Conservation (phyloP, 2,113 vertebrate species). For the Emydura subglobosa region DNA sequence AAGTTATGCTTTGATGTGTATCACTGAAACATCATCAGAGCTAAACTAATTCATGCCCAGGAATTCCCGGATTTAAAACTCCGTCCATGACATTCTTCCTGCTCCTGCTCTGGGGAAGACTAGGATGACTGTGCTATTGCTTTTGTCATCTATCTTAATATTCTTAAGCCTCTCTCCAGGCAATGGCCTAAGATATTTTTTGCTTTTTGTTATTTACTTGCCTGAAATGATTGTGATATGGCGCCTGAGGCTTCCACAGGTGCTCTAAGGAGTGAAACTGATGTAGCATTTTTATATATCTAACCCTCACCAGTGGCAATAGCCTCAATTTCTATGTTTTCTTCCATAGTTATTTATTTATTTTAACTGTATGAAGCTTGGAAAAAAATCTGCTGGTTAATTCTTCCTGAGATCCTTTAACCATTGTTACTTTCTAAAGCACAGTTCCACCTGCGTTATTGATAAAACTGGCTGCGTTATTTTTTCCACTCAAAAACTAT, state of each 20-base stretch:
- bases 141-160: conserved; percentile 52
- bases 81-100: conserved; percentile 35
- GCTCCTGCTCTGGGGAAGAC: conserved; percentile 47
- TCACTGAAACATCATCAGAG: conserved; percentile 49
- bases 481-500: conserved; percentile 44
- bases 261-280: conserved; percentile 48
- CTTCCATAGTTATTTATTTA: conserved; percentile 19
- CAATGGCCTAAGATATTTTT: conserved; percentile 50
- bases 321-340: conserved; percentile 6
- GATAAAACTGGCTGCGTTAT: conserved; percentile 22
- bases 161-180: conserved; percentile 67
- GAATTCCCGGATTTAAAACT: neutral
- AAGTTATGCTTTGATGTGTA: conserved; percentile 66
- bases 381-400: conserved; percentile 15
- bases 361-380: neutral
- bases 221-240: conserved; percentile 22
- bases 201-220: conserved; percentile 56
- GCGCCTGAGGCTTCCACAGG: conserved; percentile 46
- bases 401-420: conserved; percentile 8
- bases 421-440: conserved; percentile 47
- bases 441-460: conserved; percentile 25
- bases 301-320: conserved; percentile 32
- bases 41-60: conserved; percentile 47
- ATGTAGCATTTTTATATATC: conserved; percentile 49
- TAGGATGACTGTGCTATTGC: conserved; percentile 47